Base-by-base conservation (phyloP, 2,888 invertebrate genomes). In the Phyllotreta striolata region DNA sequence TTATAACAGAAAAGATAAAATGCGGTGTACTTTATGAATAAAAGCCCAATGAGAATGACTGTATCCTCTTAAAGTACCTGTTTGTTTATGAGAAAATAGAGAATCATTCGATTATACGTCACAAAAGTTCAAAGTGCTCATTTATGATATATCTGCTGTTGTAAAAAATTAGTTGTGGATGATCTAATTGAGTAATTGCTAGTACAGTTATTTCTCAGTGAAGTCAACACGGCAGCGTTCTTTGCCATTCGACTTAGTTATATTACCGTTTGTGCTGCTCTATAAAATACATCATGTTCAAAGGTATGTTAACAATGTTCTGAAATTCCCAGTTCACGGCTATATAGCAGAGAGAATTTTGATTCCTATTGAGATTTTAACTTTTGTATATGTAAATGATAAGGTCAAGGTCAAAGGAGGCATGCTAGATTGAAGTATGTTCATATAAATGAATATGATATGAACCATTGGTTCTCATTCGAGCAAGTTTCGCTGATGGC, bases 371-470 rank as follows among this genome's bases (percentile, higher is more conserved):
- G 4, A 10, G 6, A n/a, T 38, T 38, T 52, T 39, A 6, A 38
- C 52, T 38, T 59, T 49, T 58, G 8, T 34, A 40, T 58, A 34
- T 49, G 52, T 59, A 41, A 59, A 51, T 62, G 43, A 40, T 41
- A 49, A 58, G 66, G 66, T 66, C 66, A 66, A 60, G 62, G 66
- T 63, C 66, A 56, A 49, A 58, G 58, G 47, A 24, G 56, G 51
- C 49, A 47, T 46, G 58, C 46, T 40, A 44, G 46, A 51, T 51
- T 40, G 39, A 10, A 52, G 40, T 55, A 37, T 43, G 46, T 43
- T 43, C 46, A 51, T 12, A 35, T 38, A 46, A 54, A 6, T 55
- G 13, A 37, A 56, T 10, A 37, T n/a, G n/a, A n/a, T n/a, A n/a
- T n/a, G 12, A 47, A 41, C 43, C 38, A 2, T 55, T 55, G 47